phyloP scores from a whole-genome alignment of 2,113 vertebrate species.

The Poecilia latipinna region DNA sequence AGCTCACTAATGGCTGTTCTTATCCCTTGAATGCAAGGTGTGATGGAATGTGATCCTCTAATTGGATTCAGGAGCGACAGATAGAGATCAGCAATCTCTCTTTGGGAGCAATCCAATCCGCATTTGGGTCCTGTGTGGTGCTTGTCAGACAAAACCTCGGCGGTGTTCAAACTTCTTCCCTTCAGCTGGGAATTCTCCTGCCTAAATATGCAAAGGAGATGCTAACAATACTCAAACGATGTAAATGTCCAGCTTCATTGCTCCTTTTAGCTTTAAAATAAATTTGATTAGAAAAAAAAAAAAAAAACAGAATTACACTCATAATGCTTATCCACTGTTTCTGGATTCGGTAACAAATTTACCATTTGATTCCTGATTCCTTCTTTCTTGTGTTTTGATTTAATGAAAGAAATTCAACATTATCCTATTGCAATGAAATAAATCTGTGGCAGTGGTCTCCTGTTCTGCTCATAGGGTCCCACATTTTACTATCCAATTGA shows the following conservation, averaged over 20 bases:
- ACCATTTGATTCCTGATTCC: no score
- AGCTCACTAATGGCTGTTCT: conserved; percentile 65
- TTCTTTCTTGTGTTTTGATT: no score
- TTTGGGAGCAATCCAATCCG: conserved; percentile 51
- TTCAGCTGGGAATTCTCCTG: conserved; percentile 35
- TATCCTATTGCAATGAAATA: no score
- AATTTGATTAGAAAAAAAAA: no score
- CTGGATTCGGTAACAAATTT: no score
- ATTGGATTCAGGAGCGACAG: conserved; percentile 66
- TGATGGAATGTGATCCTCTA: conserved; percentile 69
- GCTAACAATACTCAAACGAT: conserved; percentile 3
- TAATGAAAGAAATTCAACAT: no score
- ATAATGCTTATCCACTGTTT: no score
- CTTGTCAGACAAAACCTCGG: conserved; percentile 57
- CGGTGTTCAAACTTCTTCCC: conserved; percentile 49
- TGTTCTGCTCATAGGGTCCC: no score
- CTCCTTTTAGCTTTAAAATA: not conserved
- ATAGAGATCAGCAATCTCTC: conserved; percentile 65
- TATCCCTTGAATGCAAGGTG: conserved; percentile 62
- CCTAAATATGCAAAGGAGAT: conserved; percentile 28
- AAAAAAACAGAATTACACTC: no score
- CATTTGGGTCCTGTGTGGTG: conserved; percentile 50
- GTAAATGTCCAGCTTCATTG: not conserved
- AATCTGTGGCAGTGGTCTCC: no score
- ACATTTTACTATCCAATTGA: no score